Evolutionary conservation across 53 echinoderm and acorn worm genomes (phyloP).

Genomic region (Echinometra lucunter): DNA sequence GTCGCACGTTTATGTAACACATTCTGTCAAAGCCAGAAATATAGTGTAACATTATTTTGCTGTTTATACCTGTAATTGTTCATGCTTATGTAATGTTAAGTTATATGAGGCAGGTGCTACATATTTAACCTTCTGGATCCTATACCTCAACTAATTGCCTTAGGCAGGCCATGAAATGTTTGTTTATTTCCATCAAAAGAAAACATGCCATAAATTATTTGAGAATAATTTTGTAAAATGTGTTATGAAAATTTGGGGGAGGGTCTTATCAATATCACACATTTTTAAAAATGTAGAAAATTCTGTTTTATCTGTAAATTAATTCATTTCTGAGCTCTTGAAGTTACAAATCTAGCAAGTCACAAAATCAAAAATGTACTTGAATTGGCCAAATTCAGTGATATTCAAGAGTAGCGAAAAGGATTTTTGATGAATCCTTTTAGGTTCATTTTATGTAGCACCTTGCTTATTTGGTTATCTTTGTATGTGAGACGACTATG

Average conservation of each 20-base stretch:
- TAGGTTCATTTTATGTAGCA: conserved; percentile 20
- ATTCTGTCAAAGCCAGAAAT: not conserved
- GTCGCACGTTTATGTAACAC: not conserved
- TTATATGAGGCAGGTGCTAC: conserved; percentile 7
- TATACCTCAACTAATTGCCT: not conserved
- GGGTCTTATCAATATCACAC: not conserved
- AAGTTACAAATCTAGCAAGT: not conserved
- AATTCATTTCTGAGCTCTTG: not conserved
- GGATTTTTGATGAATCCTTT: not conserved
- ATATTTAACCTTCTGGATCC: not conserved
- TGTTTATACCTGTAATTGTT: conserved; percentile 23
- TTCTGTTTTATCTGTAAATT: not conserved
- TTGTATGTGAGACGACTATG: not conserved
- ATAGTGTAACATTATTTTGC: conserved; percentile 1
- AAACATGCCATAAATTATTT: too few relatives aligned
- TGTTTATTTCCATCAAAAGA: not conserved
- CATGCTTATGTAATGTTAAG: not conserved
- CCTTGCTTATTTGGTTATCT: not conserved
- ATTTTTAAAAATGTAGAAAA: not conserved
- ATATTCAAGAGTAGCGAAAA: not conserved
- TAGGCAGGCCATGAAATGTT: not conserved
- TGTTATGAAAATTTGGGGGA: not conserved
- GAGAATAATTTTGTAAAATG: not conserved
- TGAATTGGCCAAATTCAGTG: not conserved
- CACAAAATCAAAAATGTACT: not conserved